These are phyloP conservation scores for Apodemia zela DNA, from an alignment of 2,888 invertebrate genomes.

Conservation along the genomic window DNA sequence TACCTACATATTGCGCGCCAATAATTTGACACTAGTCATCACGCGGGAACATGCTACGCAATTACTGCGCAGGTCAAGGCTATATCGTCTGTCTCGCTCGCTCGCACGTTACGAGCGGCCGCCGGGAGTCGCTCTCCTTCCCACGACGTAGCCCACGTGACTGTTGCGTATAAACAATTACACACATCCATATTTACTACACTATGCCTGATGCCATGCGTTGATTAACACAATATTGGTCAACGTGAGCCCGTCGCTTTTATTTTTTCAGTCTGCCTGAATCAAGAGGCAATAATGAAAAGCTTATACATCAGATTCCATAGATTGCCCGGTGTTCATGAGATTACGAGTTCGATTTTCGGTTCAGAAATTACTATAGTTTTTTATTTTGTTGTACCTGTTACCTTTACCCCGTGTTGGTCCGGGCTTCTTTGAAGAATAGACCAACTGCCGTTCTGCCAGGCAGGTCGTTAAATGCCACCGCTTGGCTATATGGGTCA, in stretches of 20 bases:
- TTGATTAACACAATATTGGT: slow-evolving; percentile 18
- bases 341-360: too few species aligned
- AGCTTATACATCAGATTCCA: too few species aligned
- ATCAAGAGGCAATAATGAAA: too few species aligned
- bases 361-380: too few species aligned
- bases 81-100: slow-evolving; percentile 43
- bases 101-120: slow-evolving; percentile 31
- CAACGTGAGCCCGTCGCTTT: neutral
- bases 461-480: too few species aligned
- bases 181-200: slow-evolving; percentile 29
- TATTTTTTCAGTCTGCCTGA: too few species aligned
- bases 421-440: too few species aligned
- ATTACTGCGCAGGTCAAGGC: slow-evolving; percentile 67
- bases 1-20: slow-evolving; percentile 41
- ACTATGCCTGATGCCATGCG: slow-evolving; percentile 38
- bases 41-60: slow-evolving; percentile 38
- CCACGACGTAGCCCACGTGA: slow-evolving; percentile 45
- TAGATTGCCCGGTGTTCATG: too few species aligned
- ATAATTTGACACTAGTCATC: slow-evolving; percentile 40
- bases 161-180: slow-evolving; percentile 37
- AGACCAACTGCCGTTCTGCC: too few species aligned
- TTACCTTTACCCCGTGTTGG: too few species aligned
- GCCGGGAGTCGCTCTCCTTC: slow-evolving; percentile 34
- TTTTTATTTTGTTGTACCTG: too few species aligned
- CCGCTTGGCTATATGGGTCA: too few species aligned